Conservation (phyloP, 2,888 invertebrate species). For the Ditylenchus weischeri region DNA sequence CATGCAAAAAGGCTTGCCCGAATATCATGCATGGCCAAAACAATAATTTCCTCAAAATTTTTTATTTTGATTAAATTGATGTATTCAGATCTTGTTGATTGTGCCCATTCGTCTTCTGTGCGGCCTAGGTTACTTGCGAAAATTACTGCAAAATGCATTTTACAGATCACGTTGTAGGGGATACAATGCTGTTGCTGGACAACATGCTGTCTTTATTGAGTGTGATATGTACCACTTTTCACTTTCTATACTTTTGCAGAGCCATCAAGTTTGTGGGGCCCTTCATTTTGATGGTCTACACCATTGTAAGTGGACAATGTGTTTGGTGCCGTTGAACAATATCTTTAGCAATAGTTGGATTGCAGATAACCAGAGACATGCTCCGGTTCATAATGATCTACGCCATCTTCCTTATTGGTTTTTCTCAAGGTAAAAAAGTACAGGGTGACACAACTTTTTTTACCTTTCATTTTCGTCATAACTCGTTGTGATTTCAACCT, state of each 20-base stretch:
- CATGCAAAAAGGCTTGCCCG: too few relatives aligned
- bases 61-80: too few relatives aligned
- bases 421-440: conserved; percentile 67
- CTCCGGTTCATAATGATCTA: conserved; percentile 93
- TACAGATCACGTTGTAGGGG: too few relatives aligned
- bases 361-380: conserved; percentile 80
- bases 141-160: too few relatives aligned
- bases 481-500: too few relatives aligned
- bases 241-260: conserved; percentile 95
- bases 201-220: conserved; percentile 87
- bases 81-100: conserved; percentile 11
- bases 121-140: conserved; percentile 52
- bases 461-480: too few relatives aligned
- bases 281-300: conserved; percentile 97
- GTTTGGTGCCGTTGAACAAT: too few relatives aligned
- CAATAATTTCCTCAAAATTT: too few relatives aligned
- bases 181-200: conserved; percentile 71
- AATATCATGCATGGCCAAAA: too few relatives aligned
- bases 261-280: conserved; percentile 77
- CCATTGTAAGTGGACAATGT: conserved; percentile 67
- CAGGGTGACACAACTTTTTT: too few relatives aligned
- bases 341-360: too few relatives aligned
- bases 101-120: conserved; percentile 42
- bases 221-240: conserved; percentile 90
- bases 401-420: conserved; percentile 91